Evolutionary conservation across 2,888 invertebrate genomes (phyloP), one percentile per base, ranked within the genome.

Genomic region (Frankliniella intonsa): DNA sequence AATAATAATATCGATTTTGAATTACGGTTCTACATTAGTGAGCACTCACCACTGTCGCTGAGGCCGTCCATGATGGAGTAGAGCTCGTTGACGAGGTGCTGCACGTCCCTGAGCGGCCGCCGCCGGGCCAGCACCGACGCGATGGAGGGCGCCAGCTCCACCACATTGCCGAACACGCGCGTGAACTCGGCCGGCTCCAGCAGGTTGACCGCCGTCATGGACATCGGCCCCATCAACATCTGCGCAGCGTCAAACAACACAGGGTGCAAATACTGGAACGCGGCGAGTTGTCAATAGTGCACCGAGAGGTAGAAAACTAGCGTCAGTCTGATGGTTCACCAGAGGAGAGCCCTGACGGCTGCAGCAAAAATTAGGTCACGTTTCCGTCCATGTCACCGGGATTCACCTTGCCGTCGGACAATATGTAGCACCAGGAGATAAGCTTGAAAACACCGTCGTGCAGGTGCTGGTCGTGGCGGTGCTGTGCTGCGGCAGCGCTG

Each of bases 1-100:
- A 38, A 38, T 38, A 5, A 3, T 3, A 38, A 38, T 38, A 5
- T 38, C 38, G 38, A 38, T 38, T 38, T 38, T 38, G 38, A 5
- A 38, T 38, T 38, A 38, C 5, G 38, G 38, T 38, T 38, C 5
- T 38, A 38, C 38, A 38, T 38, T 38, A 38, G 5, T 5, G 38
- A 38, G 38, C 38, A 12, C 55, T 55, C 55, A 76, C 69, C 69
- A 25, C 69, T 25, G 69, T 76, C 69, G 69, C 69, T 76, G 69
- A 76, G 69, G 69, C 69, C 69, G 25, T 76, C 69, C 22, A 76
- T 25, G 69, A 76, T 25, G 69, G 69, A 76, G 69, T 76, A 22
- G 25, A 76, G 69, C 69, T 76, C 69, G 69, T 22, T 25, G 8
- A 76, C 11, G 8, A 76, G 69, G 69, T 76, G 69, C 69, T 76